Percentiles rank a stretch among this genome's conserved stretches.
phyloP scores from a whole-genome alignment of 2,888 invertebrate species.

The Cephus runcator region DNA sequence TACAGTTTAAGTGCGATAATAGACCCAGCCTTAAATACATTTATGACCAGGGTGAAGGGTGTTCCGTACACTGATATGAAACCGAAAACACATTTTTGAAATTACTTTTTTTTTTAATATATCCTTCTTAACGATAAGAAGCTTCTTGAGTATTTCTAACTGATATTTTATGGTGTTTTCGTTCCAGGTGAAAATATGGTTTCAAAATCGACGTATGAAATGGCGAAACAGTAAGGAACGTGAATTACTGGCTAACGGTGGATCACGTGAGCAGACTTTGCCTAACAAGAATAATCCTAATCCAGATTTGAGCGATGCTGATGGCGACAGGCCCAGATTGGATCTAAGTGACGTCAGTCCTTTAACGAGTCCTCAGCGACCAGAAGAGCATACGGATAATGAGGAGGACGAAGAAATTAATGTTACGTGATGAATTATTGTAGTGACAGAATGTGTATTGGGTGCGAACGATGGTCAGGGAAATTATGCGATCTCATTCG shows the following conservation, averaged over 20 bases:
- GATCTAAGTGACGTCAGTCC: slow-evolving; percentile 68
- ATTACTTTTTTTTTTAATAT: background rate
- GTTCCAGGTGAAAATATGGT: slow-evolving; percentile 86
- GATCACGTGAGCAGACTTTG: slow-evolving; percentile 93
- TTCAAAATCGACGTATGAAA: slow-evolving; percentile 98
- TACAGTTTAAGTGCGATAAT: slow-evolving; percentile 10
- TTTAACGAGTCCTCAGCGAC: slow-evolving; percentile 55
- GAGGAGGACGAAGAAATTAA: slow-evolving; percentile 84
- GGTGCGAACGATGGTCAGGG: background rate
- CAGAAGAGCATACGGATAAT: slow-evolving; percentile 66
- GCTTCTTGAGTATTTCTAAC: background rate
- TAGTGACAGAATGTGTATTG: slow-evolving; percentile 5
- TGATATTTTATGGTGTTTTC: slow-evolving; percentile 10
- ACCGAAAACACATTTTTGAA: background rate
- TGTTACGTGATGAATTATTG: slow-evolving; percentile 81
- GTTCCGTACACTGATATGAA: background rate
- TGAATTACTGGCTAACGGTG: slow-evolving; percentile 91
- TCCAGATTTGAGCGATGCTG: slow-evolving; percentile 92
- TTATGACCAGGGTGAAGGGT: background rate
- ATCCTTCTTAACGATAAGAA: background rate
- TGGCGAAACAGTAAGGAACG: slow-evolving; percentile 98
- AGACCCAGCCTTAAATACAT: background rate
- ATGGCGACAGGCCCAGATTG: slow-evolving; percentile 80
- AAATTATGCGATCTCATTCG: background rate
- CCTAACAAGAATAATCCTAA: slow-evolving; percentile 98